phyloP scores from a whole-genome alignment of 2,797 vertebrate species.

The Tokudaia tokunoshimensis region DNA sequence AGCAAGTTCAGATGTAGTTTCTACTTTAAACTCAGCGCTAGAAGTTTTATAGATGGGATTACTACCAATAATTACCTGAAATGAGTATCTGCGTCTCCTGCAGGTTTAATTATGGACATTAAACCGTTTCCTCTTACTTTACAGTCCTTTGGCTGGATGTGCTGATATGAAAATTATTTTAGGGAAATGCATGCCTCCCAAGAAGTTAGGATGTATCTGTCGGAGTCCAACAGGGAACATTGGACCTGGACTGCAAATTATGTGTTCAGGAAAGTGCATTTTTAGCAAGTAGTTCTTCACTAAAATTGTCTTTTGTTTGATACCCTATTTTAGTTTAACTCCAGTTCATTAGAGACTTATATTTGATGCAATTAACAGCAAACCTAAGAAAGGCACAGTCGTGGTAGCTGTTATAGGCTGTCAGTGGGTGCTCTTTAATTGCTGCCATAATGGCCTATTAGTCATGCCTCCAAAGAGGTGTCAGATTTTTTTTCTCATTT shows the following conservation, averaged over 20 bases:
- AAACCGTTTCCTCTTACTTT: slow-evolving; percentile 60
- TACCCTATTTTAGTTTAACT: slow-evolving; percentile 83
- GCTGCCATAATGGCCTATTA: slow-evolving; percentile 88
- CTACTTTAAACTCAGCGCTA: slow-evolving; percentile 10
- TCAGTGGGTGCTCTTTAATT: slow-evolving; percentile 86
- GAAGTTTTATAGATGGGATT: slow-evolving; percentile 8
- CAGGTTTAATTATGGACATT: slow-evolving; percentile 42
- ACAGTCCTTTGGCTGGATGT: neutral
- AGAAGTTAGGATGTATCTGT: slow-evolving; percentile 67
- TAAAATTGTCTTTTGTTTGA: slow-evolving; percentile 74
- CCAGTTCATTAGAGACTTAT: slow-evolving; percentile 85
- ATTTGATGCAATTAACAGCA: slow-evolving; percentile 86
- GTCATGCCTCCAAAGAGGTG: slow-evolving; percentile 82
- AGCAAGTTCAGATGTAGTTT: neutral
- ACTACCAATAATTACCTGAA: slow-evolving; percentile 46
- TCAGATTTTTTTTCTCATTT: slow-evolving; percentile 76
- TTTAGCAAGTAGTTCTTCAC: slow-evolving; percentile 53
- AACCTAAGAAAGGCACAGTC: slow-evolving; percentile 78
- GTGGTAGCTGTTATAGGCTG: slow-evolving; percentile 79
- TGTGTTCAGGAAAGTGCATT: slow-evolving; percentile 48
- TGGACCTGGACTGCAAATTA: slow-evolving; percentile 60
- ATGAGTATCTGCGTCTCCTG: slow-evolving; percentile 55
- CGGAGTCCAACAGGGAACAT: slow-evolving; percentile 47
- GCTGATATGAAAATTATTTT: slow-evolving; percentile 61
- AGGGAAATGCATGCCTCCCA: slow-evolving; percentile 54